A percentile compares a stretch with the other conserved stretches of the same genome.
Conservation (phyloP, 2,113 vertebrate species). For the Protobothrops flavoviridis region DNA sequence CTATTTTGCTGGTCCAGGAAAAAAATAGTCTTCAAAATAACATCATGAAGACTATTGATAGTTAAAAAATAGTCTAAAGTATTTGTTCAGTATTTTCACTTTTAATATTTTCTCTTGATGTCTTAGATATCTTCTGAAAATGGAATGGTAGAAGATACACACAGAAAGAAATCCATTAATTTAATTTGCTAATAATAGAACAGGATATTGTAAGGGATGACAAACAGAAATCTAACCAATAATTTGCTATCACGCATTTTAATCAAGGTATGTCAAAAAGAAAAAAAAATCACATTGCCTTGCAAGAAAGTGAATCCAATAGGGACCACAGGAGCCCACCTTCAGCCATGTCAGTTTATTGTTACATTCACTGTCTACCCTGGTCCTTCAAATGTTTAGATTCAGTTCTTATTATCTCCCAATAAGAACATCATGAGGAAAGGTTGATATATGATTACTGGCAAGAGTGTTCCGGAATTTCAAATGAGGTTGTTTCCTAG, state of each 20-base stretch:
- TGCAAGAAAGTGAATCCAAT: background rate
- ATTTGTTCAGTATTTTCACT: background rate
- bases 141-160: background rate
- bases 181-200: background rate
- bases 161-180: background rate
- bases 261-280: background rate
- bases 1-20: background rate
- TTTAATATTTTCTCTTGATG: background rate
- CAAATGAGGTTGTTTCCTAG: background rate
- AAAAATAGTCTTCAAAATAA: background rate
- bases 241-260: background rate
- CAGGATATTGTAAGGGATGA: too few species aligned
- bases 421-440: background rate
- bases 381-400: background rate
- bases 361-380: background rate
- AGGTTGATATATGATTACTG: background rate
- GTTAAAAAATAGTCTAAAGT: background rate
- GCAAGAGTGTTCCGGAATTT: background rate
- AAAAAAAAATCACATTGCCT: background rate
- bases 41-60: background rate
- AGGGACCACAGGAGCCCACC: background rate
- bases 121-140: background rate
- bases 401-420: background rate
- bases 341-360: background rate
- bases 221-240: background rate